Base-by-base conservation (phyloP, 2,888 invertebrate genomes). In the Metellina segmentata region DNA sequence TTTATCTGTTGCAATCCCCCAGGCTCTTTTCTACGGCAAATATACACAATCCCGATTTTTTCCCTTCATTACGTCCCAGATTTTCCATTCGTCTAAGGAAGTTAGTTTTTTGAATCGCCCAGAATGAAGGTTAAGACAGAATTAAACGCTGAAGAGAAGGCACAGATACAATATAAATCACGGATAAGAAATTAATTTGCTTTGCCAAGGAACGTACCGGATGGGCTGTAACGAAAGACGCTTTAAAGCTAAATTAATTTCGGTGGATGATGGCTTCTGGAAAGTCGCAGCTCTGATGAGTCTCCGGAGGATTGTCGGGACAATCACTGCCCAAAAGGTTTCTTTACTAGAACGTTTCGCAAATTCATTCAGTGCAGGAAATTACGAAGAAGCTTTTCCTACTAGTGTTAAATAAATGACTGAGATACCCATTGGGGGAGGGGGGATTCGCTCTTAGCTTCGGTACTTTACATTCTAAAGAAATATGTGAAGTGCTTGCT, bases 171-270 rank as follows among this genome's bases (percentile, higher is more conserved):
- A 49, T 51, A 61, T 81, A 69, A 81, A 69, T 81, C 81, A 48
- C 53, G 20, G 81, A 13, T 70, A 81, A 81, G 20, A 70, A 81
- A 81, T 81, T 81, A 81, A 81, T 81, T 81, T 81, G 81, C 81
- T 81, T 69, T 81, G 70, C 49, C 71, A 7, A 49, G 70, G 8
- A 81, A 81, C 48, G 71, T 34, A 34, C 34, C 34, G 34, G 34
- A 34, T 34, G 34, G 34, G 34, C 34, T 34, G 34, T 34, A 34
- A 69, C 48, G 71, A 70, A 70, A 81, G 48, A 81, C 69, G 13
- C 34, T 81, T 81, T 34, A 34, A 70, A 70, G 49, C 81, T 61
- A 81, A 81, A 69, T 81, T 81, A 81, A 81, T 81, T 81, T 81
- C 34, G 19, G 9, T 20, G 49, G 48, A 77, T 49, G 51, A 77